Evolutionary conservation across 2,797 vertebrate species (phyloP).

Genomic region (Rhinogobio ventralis): DNA sequence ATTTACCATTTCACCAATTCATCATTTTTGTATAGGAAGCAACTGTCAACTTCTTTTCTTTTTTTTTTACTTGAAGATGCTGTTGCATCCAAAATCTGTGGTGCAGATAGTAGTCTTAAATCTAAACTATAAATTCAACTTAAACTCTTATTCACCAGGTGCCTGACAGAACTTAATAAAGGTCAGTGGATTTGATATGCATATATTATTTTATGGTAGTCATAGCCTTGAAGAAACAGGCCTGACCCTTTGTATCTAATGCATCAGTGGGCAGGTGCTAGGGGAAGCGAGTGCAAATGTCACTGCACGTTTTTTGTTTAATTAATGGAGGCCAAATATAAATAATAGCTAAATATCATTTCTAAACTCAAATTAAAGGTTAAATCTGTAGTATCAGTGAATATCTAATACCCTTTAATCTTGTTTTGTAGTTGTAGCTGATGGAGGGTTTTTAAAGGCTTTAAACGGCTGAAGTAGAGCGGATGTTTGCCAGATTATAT

Average conservation of each 20-base stretch:
- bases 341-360: conserved; percentile 23
- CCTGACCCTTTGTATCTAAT: conserved; percentile 26
- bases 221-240: conserved; percentile 11
- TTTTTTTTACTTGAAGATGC: background rate
- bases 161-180: background rate
- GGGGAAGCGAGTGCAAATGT: conserved; percentile 23
- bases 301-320: conserved; percentile 9
- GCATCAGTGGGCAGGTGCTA: conserved; percentile 5
- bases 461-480: background rate
- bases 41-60: background rate
- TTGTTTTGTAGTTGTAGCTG: background rate
- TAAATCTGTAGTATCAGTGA: conserved; percentile 15
- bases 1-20: conserved; percentile 30
- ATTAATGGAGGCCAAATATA: conserved; percentile 18
- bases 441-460: conserved; percentile 1
- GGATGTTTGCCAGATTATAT: background rate
- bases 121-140: background rate
- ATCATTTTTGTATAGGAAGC: background rate
- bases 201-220: conserved; percentile 26
- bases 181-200: conserved; percentile 32
- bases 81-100: conserved; percentile 2
- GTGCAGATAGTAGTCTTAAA: background rate
- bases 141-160: background rate
- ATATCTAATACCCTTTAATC: conserved; percentile 23
- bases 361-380: conserved; percentile 19